phyloP scores from a whole-genome alignment of 2,797 vertebrate genomes.

The Xenentodon cancila region DNA sequence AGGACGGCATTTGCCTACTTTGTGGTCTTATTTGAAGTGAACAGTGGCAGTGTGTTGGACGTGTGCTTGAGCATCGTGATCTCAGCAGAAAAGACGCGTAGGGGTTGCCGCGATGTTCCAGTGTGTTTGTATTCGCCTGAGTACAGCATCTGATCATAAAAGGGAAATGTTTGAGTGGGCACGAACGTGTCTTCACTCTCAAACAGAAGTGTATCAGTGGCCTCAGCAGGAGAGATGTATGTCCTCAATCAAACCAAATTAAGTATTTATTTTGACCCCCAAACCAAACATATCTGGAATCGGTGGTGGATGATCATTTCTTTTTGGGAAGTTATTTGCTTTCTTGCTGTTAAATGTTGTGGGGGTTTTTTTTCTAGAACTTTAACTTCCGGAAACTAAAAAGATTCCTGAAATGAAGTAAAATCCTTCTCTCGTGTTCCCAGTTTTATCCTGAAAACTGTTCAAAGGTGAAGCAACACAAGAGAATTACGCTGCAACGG shows the following conservation, averaged over 20 bases:
- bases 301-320: constrained; percentile 23
- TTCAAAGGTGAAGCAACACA: too few relatives aligned
- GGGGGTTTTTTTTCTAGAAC: too few relatives aligned
- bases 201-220: constrained; percentile 29
- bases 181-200: constrained; percentile 41
- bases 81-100: constrained; percentile 23
- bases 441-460: too few relatives aligned
- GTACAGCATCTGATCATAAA: constrained; percentile 59
- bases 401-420: too few relatives aligned
- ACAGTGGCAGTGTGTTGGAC: constrained; percentile 9
- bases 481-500: too few relatives aligned
- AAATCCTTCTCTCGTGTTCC: too few relatives aligned
- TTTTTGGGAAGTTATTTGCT: constrained; percentile 11
- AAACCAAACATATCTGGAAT: constrained; percentile 46
- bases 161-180: constrained; percentile 73
- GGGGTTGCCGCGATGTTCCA: too few relatives aligned
- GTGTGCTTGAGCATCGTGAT: constrained; percentile 34
- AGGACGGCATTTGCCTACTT: constrained; percentile 47
- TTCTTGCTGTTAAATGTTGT: neutral
- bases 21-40: constrained; percentile 44
- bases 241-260: constrained; percentile 64
- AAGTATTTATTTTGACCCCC: constrained; percentile 68
- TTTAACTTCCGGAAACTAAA: neutral
- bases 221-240: constrained; percentile 23
- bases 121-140: neutral